Conservation (phyloP, 2,797 vertebrate species). For the Macropus fuliginosus region DNA sequence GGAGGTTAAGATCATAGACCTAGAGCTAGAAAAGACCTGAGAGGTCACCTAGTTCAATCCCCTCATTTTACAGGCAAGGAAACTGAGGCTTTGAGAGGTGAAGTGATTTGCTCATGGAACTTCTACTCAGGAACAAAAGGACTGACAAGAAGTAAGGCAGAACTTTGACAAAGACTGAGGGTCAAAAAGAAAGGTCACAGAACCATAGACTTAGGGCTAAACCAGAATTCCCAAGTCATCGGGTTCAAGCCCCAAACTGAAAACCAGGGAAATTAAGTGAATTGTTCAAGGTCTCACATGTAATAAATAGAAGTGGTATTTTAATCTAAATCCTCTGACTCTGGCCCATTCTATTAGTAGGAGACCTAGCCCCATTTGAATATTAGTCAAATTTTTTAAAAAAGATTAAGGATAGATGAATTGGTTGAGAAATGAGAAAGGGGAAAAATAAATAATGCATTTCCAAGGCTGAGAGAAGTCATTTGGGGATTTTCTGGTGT, state of each 20-base stretch:
- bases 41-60: neutral
- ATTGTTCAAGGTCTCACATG: conserved; percentile 23
- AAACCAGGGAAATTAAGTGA: conserved; percentile 32
- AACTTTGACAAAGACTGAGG: neutral
- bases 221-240: neutral
- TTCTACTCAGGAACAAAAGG: neutral
- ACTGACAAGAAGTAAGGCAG: neutral
- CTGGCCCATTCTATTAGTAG: conserved; percentile 24
- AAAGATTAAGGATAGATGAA: neutral
- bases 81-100: neutral
- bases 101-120: neutral
- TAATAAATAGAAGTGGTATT: conserved; percentile 50
- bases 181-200: neutral
- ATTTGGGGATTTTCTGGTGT: neutral
- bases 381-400: neutral
- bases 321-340: conserved; percentile 18
- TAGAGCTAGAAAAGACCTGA: neutral
- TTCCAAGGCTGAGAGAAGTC: neutral
- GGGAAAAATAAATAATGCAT: neutral
- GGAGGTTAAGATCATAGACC: neutral
- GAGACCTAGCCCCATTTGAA: neutral
- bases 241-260: conserved; percentile 13
- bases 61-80: neutral
- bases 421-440: neutral
- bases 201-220: neutral